phyloP scores from a whole-genome alignment of 2,113 vertebrate species.

The Emydura subglobosa region DNA sequence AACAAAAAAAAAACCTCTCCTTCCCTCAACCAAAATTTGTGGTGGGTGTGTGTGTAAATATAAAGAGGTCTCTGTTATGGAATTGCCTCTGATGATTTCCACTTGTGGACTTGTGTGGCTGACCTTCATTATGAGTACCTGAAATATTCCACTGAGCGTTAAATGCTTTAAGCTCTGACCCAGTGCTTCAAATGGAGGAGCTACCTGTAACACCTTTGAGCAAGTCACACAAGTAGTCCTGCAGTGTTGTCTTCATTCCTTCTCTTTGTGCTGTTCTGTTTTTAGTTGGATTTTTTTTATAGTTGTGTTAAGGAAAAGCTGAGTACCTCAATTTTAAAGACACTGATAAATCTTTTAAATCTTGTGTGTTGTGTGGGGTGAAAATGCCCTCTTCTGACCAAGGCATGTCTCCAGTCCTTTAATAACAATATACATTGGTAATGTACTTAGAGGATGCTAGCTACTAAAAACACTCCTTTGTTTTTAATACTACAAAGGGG shows the following conservation, averaged over 20 bases:
- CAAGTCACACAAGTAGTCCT: neutral
- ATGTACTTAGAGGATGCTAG: neutral
- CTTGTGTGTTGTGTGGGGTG: neutral
- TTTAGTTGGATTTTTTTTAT: neutral
- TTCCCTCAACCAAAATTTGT: too few relatives aligned
- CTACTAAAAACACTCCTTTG: neutral
- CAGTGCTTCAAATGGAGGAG: neutral
- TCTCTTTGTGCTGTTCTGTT: neutral
- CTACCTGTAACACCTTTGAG: neutral
- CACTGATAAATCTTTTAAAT: neutral
- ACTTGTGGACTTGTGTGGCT: neutral
- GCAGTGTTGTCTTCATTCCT: neutral
- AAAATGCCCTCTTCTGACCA: neutral
- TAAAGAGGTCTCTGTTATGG: neutral
- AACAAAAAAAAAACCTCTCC: too few relatives aligned
- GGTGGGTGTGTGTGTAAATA: too few relatives aligned
- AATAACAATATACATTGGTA: neutral
- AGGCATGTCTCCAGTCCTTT: neutral
- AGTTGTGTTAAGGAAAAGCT: neutral
- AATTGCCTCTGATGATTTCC: neutral
- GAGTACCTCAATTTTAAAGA: neutral
- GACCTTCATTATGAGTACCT: neutral
- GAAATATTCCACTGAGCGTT: neutral
- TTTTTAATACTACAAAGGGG: neutral
- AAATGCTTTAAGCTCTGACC: neutral